Conservation (phyloP, 2,888 invertebrate species). For the Lithophane ornitopus region DNA sequence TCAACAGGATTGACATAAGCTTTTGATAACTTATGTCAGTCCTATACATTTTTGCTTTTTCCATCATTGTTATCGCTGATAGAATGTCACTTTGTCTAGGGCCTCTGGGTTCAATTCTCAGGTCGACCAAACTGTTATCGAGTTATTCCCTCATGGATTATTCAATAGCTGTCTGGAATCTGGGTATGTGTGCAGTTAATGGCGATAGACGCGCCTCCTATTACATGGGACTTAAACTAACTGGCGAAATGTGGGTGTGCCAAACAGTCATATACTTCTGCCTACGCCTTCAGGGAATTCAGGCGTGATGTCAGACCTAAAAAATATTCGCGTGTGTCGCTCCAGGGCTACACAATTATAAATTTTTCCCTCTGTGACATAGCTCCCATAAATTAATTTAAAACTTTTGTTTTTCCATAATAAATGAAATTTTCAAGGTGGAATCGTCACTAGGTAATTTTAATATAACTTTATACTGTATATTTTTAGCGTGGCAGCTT, state of each 20-base stretch:
- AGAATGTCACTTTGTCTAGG: too few relatives aligned
- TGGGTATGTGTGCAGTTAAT: neutral
- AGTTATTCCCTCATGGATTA: neutral
- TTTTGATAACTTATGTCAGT: too few relatives aligned
- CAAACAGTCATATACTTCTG: neutral
- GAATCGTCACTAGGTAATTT: slow-evolving; percentile 15
- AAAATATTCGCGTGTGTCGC: slow-evolving; percentile 9
- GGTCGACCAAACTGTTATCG: neutral
- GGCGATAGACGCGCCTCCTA: neutral
- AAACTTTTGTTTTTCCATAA: slow-evolving; percentile 20
- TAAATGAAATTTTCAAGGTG: slow-evolving; percentile 16
- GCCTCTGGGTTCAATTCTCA: neutral
- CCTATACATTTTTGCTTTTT: too few relatives aligned
- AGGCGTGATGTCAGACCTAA: slow-evolving; percentile 1
- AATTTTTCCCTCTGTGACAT: slow-evolving; percentile 12
- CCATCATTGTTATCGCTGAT: too few relatives aligned
- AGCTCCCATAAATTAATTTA: slow-evolving; percentile 36
- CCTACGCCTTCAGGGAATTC: neutral
- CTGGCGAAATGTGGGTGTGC: neutral
- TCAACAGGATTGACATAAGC: too few relatives aligned
- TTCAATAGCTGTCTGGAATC: neutral
- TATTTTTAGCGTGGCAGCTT: slow-evolving; percentile 5
- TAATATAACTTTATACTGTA: neutral
- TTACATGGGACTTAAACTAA: neutral
- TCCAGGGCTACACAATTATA: slow-evolving; percentile 15